Conservation (phyloP, 2,113 vertebrate genomes). For the Scortum barcoo region DNA sequence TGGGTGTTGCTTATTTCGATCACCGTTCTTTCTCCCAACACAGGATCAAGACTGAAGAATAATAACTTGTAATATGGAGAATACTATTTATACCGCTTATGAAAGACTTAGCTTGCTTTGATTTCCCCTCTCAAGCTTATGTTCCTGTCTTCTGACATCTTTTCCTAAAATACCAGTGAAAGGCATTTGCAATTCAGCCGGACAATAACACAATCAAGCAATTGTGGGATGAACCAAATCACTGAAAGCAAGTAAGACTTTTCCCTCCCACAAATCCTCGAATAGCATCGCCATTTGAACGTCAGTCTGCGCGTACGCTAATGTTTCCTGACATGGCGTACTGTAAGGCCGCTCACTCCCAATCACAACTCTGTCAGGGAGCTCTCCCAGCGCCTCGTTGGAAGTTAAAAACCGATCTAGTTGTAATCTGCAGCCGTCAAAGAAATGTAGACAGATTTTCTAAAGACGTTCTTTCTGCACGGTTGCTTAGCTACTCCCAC, state of each 20-base stretch:
- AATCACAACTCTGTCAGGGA: conserved; percentile 69
- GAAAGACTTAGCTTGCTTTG: conserved; percentile 48
- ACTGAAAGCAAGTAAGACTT: conserved; percentile 60
- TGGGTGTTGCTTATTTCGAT: neutral
- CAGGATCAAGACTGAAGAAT: neutral
- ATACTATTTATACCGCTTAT: conserved; percentile 49
- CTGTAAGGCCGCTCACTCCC: conserved; percentile 65
- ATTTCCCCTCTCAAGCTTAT: conserved; percentile 54
- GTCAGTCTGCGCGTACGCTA: conserved; percentile 72
- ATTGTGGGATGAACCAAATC: conserved; percentile 67
- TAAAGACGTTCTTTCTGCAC: conserved; percentile 61
- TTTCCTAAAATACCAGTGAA: conserved; percentile 79
- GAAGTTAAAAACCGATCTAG: conserved; percentile 71
- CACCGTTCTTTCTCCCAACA: neutral
- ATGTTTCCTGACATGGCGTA: conserved; percentile 74
- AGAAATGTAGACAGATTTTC: conserved; percentile 73
- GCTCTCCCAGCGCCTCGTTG: conserved; percentile 63
- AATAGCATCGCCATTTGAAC: conserved; percentile 75
- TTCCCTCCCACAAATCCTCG: conserved; percentile 74
- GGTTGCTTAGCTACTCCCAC: conserved; percentile 74
- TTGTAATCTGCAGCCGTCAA: conserved; percentile 76
- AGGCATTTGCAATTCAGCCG: conserved; percentile 51
- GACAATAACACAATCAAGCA: conserved; percentile 69
- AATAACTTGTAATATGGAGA: neutral
- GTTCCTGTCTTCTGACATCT: conserved; percentile 54